phyloP scores from a whole-genome alignment of 2,888 invertebrate genomes.

The Chloromyia formosa region DNA sequence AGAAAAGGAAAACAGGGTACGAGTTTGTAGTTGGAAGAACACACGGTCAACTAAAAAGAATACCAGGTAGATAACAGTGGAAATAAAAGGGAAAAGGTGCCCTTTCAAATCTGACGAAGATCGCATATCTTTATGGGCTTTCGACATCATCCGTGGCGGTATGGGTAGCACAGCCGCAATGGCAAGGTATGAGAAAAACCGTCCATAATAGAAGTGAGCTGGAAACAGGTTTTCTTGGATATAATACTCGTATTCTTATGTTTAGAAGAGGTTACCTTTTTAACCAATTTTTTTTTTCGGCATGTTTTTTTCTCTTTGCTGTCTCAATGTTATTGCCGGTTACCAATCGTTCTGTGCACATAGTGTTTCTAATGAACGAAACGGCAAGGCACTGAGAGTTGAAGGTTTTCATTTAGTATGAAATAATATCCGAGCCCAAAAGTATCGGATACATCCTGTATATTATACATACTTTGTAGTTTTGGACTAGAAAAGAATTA shows the following conservation, averaged over 20 bases:
- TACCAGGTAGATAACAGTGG: slow-evolving; percentile 5
- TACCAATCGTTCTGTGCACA: background rate
- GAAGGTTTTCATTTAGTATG: too few relatives aligned
- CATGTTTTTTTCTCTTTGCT: background rate
- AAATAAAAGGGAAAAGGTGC: slow-evolving; percentile 23
- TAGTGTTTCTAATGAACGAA: background rate
- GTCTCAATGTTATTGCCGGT: background rate
- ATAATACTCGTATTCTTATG: background rate
- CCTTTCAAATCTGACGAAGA: slow-evolving; percentile 16
- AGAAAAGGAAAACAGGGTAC: background rate
- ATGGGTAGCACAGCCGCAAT: background rate
- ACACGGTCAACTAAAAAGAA: background rate
- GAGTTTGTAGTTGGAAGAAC: background rate
- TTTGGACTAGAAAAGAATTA: too few relatives aligned
- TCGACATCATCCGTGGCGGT: slow-evolving; percentile 14
- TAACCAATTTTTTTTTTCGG: background rate
- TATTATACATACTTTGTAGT: too few relatives aligned
- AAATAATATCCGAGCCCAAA: background rate
- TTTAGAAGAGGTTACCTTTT: background rate
- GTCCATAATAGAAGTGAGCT: background rate
- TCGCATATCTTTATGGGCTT: slow-evolving; percentile 17
- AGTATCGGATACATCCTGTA: too few relatives aligned
- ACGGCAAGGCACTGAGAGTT: background rate
- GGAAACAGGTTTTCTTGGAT: slow-evolving; percentile 13
- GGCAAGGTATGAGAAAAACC: slow-evolving; percentile 2